Conservation (phyloP, 1,140 invertebrate species). For the Drosophila repleta region DNA sequence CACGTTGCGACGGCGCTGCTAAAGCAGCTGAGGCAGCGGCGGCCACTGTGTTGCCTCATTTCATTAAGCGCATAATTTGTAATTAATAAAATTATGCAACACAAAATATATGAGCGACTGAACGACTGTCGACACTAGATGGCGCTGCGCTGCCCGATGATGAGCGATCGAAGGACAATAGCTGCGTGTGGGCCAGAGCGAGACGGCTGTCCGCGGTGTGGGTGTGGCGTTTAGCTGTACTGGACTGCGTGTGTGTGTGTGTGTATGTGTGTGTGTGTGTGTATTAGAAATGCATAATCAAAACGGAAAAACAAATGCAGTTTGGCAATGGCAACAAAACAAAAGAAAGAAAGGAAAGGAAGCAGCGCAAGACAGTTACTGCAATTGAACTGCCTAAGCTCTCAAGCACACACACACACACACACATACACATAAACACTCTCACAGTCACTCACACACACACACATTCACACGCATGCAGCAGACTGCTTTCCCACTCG, state of each 20-base stretch:
- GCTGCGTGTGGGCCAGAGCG: slow-evolving; percentile 24
- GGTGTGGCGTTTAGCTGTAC: slow-evolving; percentile 55
- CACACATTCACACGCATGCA: slow-evolving; percentile 4
- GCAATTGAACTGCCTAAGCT: slow-evolving; percentile 26
- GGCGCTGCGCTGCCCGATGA: slow-evolving; percentile 24
- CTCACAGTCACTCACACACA: slow-evolving; percentile 2
- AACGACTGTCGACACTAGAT: slow-evolving; percentile 33
- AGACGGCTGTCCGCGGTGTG: slow-evolving; percentile 44
- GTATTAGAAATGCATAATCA: slow-evolving; percentile 30
- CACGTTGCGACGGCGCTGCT: slow-evolving; percentile 34
- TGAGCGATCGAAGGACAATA: slow-evolving; percentile 19
- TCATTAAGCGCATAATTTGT: slow-evolving; percentile 80
- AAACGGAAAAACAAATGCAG: slow-evolving; percentile 70
- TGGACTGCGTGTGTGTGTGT: neutral
- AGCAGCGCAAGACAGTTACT: slow-evolving; percentile 5
- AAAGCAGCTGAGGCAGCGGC: slow-evolving; percentile 1
- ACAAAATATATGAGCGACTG: slow-evolving; percentile 24
- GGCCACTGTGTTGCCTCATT: slow-evolving; percentile 45
- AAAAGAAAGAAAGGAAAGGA: slow-evolving; percentile 5
- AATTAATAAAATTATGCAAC: slow-evolving; percentile 76
- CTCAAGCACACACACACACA: slow-evolving; percentile 2
- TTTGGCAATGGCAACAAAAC: slow-evolving; percentile 40
- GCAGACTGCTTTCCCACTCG: slow-evolving; percentile 14
- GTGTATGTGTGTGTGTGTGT: slow-evolving; percentile 21
- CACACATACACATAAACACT: slow-evolving; percentile 5